Percentiles rank a stretch among this genome's conserved stretches.
phyloP scores from a whole-genome alignment of 2,113 vertebrate genomes.

The Solenodon paradoxus region DNA sequence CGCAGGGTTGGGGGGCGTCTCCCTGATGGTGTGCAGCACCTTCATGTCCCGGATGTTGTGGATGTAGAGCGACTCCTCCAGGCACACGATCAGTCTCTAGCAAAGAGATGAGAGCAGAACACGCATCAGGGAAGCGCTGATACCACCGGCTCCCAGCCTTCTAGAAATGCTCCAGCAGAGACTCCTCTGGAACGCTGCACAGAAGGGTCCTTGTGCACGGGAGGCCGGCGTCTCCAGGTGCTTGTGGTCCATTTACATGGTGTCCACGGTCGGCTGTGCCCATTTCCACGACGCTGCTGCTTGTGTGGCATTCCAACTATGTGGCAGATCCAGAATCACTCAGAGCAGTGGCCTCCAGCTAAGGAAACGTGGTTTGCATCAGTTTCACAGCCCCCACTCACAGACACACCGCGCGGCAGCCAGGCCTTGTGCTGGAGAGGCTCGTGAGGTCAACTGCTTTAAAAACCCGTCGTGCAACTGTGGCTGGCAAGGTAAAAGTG shows the following conservation, averaged over 20 bases:
- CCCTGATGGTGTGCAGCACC: slow-evolving; percentile 98
- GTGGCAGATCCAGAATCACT: no score
- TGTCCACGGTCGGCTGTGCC: fast-evolving
- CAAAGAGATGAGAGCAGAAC: no score
- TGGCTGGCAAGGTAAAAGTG: not conserved
- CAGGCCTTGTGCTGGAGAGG: not conserved
- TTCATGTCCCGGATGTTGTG: slow-evolving; percentile 99
- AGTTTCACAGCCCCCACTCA: fast-evolving
- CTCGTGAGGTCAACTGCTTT: not conserved
- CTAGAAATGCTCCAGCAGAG: no score
- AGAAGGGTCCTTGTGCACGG: no score
- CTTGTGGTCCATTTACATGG: fast-evolving
- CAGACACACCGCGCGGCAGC: not conserved
- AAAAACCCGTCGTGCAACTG: not conserved
- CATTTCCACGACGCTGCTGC: fast-evolving
- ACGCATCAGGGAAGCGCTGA: no score
- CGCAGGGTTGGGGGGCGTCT: slow-evolving; percentile 97
- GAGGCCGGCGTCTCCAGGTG: no score
- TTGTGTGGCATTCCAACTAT: no score
- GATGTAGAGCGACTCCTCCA: slow-evolving; percentile 98
- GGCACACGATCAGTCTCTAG: slow-evolving; percentile 97
- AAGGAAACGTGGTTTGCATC: no score
- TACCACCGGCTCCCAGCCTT: no score
- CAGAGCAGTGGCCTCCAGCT: no score
- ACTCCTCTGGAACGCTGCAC: no score